Conservation (phyloP, 2,113 vertebrate genomes). For the Podocnemis expansa region DNA sequence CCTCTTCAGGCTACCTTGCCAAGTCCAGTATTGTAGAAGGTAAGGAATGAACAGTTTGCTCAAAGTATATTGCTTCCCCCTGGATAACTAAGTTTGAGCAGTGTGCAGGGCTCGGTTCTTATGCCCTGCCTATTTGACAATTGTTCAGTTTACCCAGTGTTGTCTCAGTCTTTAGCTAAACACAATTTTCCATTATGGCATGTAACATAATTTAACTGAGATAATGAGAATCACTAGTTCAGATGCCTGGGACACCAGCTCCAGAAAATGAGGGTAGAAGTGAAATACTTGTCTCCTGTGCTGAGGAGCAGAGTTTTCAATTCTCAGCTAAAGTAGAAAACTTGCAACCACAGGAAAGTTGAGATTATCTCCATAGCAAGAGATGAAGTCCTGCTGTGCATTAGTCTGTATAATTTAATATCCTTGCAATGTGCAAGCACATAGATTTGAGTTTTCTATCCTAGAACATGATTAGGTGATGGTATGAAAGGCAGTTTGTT, state of each 20-base stretch:
- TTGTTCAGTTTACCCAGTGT: slow-evolving; percentile 23
- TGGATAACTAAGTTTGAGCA: background rate
- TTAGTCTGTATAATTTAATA: background rate
- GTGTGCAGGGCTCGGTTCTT: background rate
- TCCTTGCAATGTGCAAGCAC: background rate
- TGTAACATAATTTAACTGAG: background rate
- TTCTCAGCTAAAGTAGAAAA: background rate
- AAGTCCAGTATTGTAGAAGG: slow-evolving; percentile 99
- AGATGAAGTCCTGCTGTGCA: background rate
- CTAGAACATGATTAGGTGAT: background rate
- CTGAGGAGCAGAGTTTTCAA: background rate
- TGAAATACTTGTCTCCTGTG: background rate
- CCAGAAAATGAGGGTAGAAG: background rate
- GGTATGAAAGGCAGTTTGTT: background rate
- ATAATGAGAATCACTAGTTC: background rate
- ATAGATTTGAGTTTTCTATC: background rate
- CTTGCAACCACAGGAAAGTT: accelerated
- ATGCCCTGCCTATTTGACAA: background rate
- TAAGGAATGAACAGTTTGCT: slow-evolving; percentile 71
- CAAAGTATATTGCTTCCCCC: background rate
- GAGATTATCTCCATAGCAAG: accelerated
- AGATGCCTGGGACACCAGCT: background rate
- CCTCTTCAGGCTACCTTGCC: slow-evolving; percentile 94
- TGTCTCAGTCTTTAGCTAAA: background rate
- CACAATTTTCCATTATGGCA: background rate